A percentile compares a stretch with the other conserved stretches of the same genome.
Conservation (phyloP, 2,888 invertebrate species). For the Caenorhabditis virilis region DNA sequence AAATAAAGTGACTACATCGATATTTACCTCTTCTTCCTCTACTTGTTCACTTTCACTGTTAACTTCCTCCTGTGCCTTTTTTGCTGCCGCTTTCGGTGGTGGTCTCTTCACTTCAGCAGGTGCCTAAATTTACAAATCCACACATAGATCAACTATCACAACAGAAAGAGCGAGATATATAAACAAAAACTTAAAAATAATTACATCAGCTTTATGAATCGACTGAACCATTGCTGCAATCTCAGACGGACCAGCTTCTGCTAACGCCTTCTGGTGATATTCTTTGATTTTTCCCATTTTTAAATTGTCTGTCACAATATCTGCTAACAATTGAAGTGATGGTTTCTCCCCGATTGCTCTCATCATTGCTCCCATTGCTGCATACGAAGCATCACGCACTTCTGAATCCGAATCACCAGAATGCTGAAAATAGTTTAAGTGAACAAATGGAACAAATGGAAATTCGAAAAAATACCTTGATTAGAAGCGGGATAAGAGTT, state of each 20-base stretch:
- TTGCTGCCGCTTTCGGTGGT: slow-evolving; percentile 14
- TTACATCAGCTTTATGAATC: slow-evolving; percentile 49
- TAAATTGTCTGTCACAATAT: slow-evolving; percentile 52
- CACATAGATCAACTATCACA: slow-evolving; percentile 4
- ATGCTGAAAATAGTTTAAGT: no score
- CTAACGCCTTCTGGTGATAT: slow-evolving; percentile 82
- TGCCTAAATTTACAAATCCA: slow-evolving; percentile 14
- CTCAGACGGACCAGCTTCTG: slow-evolving; percentile 44
- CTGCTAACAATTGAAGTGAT: slow-evolving; percentile 71
- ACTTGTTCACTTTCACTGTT: slow-evolving; percentile 18
- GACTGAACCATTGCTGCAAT: slow-evolving; percentile 54
- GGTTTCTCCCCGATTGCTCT: slow-evolving; percentile 91
- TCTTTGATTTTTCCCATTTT: slow-evolving; percentile 72
- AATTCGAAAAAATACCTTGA: no score
- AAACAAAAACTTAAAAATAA: slow-evolving; percentile 8
- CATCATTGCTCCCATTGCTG: slow-evolving; percentile 89
- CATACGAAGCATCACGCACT: slow-evolving; percentile 89
- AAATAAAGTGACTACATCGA: slow-evolving; percentile 11
- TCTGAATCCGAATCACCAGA: slow-evolving; percentile 78
- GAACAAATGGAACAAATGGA: no score
- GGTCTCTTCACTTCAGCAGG: no score
- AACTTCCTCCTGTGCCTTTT: slow-evolving; percentile 18
- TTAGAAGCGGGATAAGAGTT: slow-evolving; percentile 63
- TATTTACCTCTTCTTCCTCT: slow-evolving; percentile 13
- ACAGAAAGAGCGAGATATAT: background rate